Evolutionary conservation across 2,113 vertebrate genomes (phyloP), one percentile per base, ranked within the genome.

Genomic region (Heteronetta atricapilla): DNA sequence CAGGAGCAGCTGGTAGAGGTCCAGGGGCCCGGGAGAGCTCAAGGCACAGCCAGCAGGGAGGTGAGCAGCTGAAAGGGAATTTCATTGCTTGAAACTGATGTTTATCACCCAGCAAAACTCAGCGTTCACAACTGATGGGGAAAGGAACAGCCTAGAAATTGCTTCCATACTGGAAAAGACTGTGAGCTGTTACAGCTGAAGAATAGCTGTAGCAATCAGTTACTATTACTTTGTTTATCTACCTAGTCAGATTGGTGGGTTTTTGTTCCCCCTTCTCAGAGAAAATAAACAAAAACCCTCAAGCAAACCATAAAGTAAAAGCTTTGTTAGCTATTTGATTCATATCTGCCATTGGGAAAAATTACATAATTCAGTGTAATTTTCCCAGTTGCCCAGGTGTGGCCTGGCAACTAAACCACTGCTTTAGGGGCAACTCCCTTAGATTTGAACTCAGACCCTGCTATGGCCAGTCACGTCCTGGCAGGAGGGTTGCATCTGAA

Each of bases 1-100:
- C 20, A 28, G 26, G 52, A 55, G 26, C 52, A 29, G 15, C 50
- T 55, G 52, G 8, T 40, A 29, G 62, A 40, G 36, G 17, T 6
- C 62, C 62, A 29, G 19, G 26, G 62, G 26, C 26, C 38, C 13
- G 26, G 60, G 46, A 81, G 66, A 67, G 55, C 73, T 4, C 2
- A 19, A 79, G 56, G 46, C 63, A 69, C 1, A 1, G 10, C 11
- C 4, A 38, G 2, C 19, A 25, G 70, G 42, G 38, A 93, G 29
- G 42, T 2, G 4, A 89, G 63, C 67, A 42, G 50, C 36, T 40
- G 8, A 12, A 50, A 70, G 17, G 72, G 46, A 48, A 20, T 48
- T 48, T 23, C 64, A 64, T 77, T 11, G 3, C 56, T 86, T 56
- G 28, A 48, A 33, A 17, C 0, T 0, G 14, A 38, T 21, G 13